Evolutionary conservation across 2,113 vertebrate genomes (phyloP).

Genomic region (Anhinga anhinga): DNA sequence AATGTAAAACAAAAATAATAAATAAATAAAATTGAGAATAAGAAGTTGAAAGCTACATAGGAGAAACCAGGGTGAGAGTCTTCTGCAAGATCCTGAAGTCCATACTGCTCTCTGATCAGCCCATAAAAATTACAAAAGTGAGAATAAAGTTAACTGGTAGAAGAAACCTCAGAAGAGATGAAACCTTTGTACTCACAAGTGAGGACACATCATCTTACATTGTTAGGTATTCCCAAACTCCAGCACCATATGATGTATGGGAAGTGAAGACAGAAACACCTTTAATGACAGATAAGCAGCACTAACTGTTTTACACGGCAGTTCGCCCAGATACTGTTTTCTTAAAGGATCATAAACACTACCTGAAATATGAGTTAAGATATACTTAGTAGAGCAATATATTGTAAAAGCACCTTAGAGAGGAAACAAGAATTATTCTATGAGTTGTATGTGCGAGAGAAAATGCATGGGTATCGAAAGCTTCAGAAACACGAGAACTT

Average conservation of each 20-base stretch:
- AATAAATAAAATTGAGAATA: neutral
- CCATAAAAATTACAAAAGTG: neutral
- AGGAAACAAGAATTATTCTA: neutral
- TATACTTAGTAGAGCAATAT: neutral
- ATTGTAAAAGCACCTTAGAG: neutral
- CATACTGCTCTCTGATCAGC: neutral
- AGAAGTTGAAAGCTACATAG: neutral
- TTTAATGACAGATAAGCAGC: neutral
- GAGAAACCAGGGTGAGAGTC: neutral
- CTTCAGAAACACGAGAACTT: neutral
- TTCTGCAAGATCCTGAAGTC: neutral
- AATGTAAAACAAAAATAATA: neutral
- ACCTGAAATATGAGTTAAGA: neutral
- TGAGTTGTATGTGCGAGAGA: accelerated
- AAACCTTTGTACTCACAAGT: neutral
- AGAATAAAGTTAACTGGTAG: neutral
- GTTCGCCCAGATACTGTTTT: neutral
- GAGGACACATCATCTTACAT: neutral
- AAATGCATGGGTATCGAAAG: neutral
- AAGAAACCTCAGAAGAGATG: neutral
- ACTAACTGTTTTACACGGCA: neutral
- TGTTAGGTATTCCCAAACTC: neutral
- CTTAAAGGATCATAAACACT: neutral
- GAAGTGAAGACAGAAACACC: neutral
- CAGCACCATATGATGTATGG: neutral